Base-by-base conservation (phyloP, 2,797 vertebrate genomes). In the Hippoglossus hippoglossus region DNA sequence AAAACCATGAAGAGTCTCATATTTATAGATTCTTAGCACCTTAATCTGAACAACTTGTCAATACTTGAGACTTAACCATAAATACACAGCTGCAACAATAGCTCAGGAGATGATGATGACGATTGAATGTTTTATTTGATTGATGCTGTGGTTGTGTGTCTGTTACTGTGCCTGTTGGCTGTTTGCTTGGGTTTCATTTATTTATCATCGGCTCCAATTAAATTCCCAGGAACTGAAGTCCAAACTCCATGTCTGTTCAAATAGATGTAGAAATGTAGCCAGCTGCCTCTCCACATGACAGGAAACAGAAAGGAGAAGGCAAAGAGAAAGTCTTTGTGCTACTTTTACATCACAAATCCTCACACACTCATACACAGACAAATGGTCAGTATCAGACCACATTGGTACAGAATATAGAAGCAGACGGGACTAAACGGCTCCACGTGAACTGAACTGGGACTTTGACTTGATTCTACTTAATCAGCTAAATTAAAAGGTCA, bases 261-360 rank as follows among this genome's bases (percentile, higher is more conserved):
- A 47, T 9, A 67, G 1, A 61, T 18, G 3, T 36, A 31, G 18
- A 63, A 10, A 28, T 21, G 1, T 0, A 0, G 21, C 44, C 26
- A 55, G 7, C n/a, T 39, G 49, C 6, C 8, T 34, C 34, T 69
- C 4, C 18, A 51, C 21, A 39, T 68, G 31, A 73, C 85, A 87
- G 91, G 91, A 92, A 91, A 51, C 4, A 75, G 21, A 93, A 94
- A 91, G 87, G 80, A 87, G 93, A 94, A 94, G 83, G 15, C 24
- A 73, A 72, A 73, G 12, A 75, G 36, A 78, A 77, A 56, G 70
- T 73, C 4, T 67, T 46, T 19, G 39, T 44, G 6, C 21, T n/a
- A 6, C 25, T 19, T 49, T 1, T 2, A 4, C 18, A 12, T 49
- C 55, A 22, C 6, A 3, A 16, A 0, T 5, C 21, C 21, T 55